A percentile compares a stretch with the other conserved stretches of the same genome.
These are phyloP conservation scores for Rotaria macrura DNA, from an alignment of 2,888 invertebrate species.

Conservation along the genomic window DNA sequence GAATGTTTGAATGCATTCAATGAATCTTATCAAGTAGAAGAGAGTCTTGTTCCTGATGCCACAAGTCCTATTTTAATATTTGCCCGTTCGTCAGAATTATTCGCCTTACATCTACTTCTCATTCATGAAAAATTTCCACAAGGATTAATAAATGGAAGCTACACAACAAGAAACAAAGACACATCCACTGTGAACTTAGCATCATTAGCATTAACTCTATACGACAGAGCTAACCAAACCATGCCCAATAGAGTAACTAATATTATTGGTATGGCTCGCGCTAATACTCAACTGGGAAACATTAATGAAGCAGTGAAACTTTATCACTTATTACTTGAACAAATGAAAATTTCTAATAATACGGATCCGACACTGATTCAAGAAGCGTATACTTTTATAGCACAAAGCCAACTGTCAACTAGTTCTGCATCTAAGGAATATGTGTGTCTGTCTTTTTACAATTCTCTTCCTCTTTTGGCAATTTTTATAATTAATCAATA, in stretches of 20 bases:
- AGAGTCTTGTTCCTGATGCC: background rate
- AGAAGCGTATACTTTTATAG: background rate
- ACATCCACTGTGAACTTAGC: background rate
- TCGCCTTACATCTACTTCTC: background rate
- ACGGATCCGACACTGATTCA: background rate
- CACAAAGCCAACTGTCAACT: too few relatives aligned
- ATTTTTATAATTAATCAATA: too few relatives aligned
- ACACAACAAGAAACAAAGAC: background rate
- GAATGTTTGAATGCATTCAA: background rate
- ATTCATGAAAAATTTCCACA: background rate
- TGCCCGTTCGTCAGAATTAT: background rate
- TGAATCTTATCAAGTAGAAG: background rate
- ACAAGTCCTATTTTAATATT: background rate
- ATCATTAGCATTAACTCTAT: background rate
- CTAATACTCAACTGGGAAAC: background rate
- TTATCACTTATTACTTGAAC: background rate
- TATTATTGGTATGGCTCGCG: background rate
- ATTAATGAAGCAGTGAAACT: background rate
- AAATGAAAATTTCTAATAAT: background rate
- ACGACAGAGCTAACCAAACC: background rate
- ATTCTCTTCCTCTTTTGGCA: too few relatives aligned
- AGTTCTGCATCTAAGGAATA: too few relatives aligned
- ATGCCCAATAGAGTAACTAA: background rate
- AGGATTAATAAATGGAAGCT: background rate
- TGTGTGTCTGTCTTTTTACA: too few relatives aligned